Evolutionary conservation across 2,888 invertebrate genomes (phyloP).

Genomic region (Lomographa bimaculata): DNA sequence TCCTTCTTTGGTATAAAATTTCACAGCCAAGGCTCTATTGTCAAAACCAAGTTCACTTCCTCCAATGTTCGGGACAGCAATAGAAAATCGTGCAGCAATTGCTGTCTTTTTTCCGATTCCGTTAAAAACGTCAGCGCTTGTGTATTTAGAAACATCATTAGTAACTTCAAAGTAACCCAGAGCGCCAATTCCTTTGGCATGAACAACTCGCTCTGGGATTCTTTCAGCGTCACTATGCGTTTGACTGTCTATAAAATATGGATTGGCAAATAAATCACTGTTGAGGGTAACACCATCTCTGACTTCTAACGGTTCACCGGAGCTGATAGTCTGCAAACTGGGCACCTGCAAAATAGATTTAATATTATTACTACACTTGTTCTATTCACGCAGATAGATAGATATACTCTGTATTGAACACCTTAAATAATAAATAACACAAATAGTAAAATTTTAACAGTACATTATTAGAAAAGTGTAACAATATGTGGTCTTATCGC

Average conservation of each 20-base stretch:
- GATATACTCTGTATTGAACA: too few species aligned
- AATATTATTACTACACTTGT: too few species aligned
- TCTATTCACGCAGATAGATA: too few species aligned
- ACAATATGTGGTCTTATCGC: too few species aligned
- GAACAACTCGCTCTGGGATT: conserved; percentile 95
- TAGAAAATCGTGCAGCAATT: conserved; percentile 81
- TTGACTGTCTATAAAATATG: conserved; percentile 85
- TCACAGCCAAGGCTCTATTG: conserved; percentile 68
- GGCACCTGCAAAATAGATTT: conserved; percentile 46
- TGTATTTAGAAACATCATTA: conserved; percentile 87
- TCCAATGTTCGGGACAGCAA: conserved; percentile 85
- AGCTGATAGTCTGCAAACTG: conserved; percentile 83
- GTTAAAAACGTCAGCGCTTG: conserved; percentile 84
- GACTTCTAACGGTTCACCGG: conserved; percentile 89
- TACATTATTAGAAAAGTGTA: too few species aligned
- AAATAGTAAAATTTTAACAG: too few species aligned
- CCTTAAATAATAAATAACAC: too few species aligned
- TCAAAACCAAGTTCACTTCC: conserved; percentile 77
- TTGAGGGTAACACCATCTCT: conserved; percentile 70
- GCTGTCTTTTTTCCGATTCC: conserved; percentile 84
- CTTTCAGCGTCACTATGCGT: conserved; percentile 90
- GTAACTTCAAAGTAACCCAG: conserved; percentile 93
- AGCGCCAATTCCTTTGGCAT: conserved; percentile 95
- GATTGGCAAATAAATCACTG: conserved; percentile 43
- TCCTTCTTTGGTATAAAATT: conserved; percentile 54